phyloP scores from a whole-genome alignment of 2,797 vertebrate species.

The Anabas testudineus region DNA sequence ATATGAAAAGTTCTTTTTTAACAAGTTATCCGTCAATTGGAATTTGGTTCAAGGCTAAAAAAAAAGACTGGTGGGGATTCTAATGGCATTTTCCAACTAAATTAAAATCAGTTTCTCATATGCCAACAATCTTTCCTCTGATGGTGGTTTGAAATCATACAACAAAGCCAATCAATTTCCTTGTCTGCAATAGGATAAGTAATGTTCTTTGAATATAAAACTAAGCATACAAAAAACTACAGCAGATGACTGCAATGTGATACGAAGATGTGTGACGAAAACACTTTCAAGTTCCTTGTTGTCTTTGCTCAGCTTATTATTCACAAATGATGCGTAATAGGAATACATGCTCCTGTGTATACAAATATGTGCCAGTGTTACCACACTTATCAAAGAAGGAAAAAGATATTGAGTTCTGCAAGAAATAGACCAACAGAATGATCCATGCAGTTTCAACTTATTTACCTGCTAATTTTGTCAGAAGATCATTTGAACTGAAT shows the following conservation, averaged over 20 bases:
- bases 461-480: not conserved
- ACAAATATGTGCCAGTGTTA: not conserved
- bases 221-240: constrained; percentile 16
- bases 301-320: constrained; percentile 45
- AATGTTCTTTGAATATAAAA: constrained; percentile 52
- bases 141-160: constrained; percentile 50
- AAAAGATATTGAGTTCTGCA: not conserved
- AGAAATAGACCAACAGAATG: constrained; percentile 5
- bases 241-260: constrained; percentile 31
- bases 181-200: constrained; percentile 32
- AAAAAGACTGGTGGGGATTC: constrained; percentile 65
- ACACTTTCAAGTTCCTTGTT: not conserved
- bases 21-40: constrained; percentile 69
- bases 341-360: not conserved
- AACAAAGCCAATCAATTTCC: constrained; percentile 58
- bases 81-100: constrained; percentile 64
- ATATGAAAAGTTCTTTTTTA: constrained; percentile 67
- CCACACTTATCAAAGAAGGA: not conserved
- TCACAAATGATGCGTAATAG: constrained; percentile 6
- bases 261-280: constrained; percentile 45
- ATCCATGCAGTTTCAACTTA: not conserved
- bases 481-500: constrained; percentile 7
- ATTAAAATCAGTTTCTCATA: constrained; percentile 56
- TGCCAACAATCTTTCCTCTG: constrained; percentile 52
- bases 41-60: constrained; percentile 55